phyloP scores from a whole-genome alignment of 2,888 invertebrate genomes.

The Athalia circularis region DNA sequence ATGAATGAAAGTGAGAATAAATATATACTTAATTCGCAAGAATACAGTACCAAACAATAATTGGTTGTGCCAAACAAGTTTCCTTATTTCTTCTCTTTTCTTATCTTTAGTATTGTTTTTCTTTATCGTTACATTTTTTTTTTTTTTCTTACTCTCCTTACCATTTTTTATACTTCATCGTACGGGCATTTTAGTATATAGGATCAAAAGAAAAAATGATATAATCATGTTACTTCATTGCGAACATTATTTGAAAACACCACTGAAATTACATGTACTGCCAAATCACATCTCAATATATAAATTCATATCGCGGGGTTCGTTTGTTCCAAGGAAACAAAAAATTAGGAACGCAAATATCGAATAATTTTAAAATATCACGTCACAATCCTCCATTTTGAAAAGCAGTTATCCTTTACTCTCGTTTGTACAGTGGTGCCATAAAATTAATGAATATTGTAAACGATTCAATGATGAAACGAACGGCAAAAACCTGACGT shows the following conservation, averaged over 20 bases:
- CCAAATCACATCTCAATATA: too few relatives aligned
- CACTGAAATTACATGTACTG: too few relatives aligned
- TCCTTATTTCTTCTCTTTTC: constrained; percentile 48
- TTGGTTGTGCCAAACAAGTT: constrained; percentile 65
- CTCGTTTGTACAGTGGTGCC: constrained; percentile 35
- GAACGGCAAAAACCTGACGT: constrained; percentile 13
- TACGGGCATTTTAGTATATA: constrained; percentile 16
- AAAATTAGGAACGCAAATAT: too few relatives aligned
- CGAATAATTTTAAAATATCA: not conserved
- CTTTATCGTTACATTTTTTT: constrained; percentile 36
- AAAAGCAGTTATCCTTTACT: not conserved
- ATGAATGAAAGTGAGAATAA: not conserved
- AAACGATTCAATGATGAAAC: not conserved
- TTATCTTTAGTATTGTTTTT: constrained; percentile 56
- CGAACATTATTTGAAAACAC: too few relatives aligned
- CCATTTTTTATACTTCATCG: constrained; percentile 26
- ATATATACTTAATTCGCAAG: constrained; percentile 47
- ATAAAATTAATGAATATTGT: constrained; percentile 27
- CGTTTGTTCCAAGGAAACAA: too few relatives aligned
- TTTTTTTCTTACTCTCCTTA: constrained; percentile 30
- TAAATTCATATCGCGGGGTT: too few relatives aligned
- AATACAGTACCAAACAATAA: constrained; percentile 62
- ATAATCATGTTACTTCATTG: too few relatives aligned
- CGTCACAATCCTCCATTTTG: not conserved
- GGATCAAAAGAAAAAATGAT: too few relatives aligned